Conservation (phyloP, 2,888 invertebrate genomes). For the Volucella inflata region DNA sequence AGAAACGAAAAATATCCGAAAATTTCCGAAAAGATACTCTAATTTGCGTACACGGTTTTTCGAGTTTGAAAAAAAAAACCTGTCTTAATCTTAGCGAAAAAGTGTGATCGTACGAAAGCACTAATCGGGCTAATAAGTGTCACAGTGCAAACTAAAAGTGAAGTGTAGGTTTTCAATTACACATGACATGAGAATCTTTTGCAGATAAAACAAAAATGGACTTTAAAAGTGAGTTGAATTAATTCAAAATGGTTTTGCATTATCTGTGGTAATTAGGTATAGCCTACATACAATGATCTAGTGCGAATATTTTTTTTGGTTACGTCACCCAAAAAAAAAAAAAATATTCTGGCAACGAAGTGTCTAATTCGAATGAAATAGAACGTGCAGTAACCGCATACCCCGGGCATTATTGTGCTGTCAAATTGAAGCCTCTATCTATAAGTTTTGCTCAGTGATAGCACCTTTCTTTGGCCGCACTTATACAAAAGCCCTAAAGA, state of each 20-base stretch:
- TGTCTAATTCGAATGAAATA: no score
- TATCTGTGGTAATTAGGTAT: not conserved
- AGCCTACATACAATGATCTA: not conserved
- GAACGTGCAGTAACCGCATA: no score
- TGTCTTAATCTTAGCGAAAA: slow-evolving; percentile 6
- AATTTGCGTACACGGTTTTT: not conserved
- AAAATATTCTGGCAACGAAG: no score
- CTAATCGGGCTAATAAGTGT: not conserved
- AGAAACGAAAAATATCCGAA: slow-evolving; percentile 4
- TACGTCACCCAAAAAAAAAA: no score
- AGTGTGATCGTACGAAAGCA: slow-evolving; percentile 1
- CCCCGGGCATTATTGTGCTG: no score
- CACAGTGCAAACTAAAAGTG: not conserved
- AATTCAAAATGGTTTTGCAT: not conserved
- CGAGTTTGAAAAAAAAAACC: no score
- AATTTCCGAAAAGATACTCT: not conserved
- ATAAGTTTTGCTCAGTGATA: no score
- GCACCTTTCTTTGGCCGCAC: no score
- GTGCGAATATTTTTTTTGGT: not conserved
- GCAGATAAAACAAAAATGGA: slow-evolving; percentile 24
- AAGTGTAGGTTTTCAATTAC: slow-evolving; percentile 6
- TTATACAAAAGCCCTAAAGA: no score
- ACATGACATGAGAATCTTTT: slow-evolving; percentile 31
- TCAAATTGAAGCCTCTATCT: no score
- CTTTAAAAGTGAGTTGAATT: slow-evolving; percentile 35